Evolutionary conservation across 2,888 invertebrate genomes (phyloP).

Genomic region (Mystacides longicornis): DNA sequence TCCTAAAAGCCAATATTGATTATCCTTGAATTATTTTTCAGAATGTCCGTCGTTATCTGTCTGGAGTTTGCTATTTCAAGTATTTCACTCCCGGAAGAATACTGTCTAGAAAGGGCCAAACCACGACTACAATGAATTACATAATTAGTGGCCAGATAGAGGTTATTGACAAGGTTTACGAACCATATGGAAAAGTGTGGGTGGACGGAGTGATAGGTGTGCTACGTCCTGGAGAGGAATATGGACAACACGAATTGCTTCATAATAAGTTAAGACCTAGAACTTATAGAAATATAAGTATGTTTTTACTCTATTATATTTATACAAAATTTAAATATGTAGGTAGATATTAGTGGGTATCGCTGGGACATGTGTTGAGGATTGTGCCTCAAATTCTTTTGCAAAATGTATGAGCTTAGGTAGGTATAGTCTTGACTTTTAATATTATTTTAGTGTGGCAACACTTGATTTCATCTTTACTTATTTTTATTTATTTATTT

Average conservation of each 20-base stretch:
- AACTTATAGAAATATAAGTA: conserved; percentile 51
- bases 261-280: conserved; percentile 54
- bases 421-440: no score
- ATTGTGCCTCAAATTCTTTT: no score
- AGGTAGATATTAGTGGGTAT: no score
- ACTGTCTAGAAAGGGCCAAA: conserved; percentile 55
- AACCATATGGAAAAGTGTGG: conserved; percentile 43
- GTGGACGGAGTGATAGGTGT: conserved; percentile 43
- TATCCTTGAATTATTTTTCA: conserved; percentile 34
- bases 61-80: conserved; percentile 53
- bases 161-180: conserved; percentile 45
- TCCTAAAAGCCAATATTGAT: no score
- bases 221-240: conserved; percentile 53
- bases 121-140: conserved; percentile 56
- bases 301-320: conserved; percentile 24
- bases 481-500: no score
- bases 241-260: conserved; percentile 59
- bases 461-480: no score
- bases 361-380: no score
- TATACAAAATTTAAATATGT: no score
- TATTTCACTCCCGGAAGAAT: conserved; percentile 51
- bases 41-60: conserved; percentile 54
- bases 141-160: conserved; percentile 52
- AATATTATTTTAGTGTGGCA: no score
- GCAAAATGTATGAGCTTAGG: no score